Evolutionary conservation across 2,113 vertebrate genomes (phyloP).

Genomic region (Harpagus bidentatus): DNA sequence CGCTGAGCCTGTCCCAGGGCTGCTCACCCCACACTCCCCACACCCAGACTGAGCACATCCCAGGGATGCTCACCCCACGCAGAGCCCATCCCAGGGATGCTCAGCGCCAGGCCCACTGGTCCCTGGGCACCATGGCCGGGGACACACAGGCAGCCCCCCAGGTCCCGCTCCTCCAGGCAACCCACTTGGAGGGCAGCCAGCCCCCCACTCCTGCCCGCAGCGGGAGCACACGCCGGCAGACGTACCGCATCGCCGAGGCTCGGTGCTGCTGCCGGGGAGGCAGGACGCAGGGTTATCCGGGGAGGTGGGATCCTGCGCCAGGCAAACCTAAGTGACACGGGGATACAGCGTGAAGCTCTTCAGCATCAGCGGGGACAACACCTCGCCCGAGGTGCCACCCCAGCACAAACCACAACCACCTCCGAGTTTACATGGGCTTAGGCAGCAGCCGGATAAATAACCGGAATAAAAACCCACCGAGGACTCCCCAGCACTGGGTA

Average conservation of each 20-base stretch:
- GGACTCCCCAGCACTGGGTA: too few species aligned
- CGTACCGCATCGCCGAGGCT: not conserved
- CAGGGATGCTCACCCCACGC: not conserved
- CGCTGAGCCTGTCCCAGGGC: not conserved
- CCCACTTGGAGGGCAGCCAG: not conserved
- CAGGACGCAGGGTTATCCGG: not conserved
- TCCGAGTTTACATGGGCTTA: not conserved
- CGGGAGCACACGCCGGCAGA: not conserved
- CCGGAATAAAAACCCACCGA: not conserved
- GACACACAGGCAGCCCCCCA: not conserved
- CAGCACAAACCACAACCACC: not conserved
- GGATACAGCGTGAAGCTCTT: not conserved
- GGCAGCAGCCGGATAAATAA: not conserved
- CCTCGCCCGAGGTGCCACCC: not conserved
- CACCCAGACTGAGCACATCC: too few species aligned
- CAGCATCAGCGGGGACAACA: not conserved
- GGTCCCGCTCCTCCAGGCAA: fast-evolving
- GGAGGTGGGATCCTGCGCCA: not conserved
- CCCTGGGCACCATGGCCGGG: too few species aligned
- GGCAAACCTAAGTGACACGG: not conserved
- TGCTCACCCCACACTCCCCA: too few species aligned
- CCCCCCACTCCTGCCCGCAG: not conserved
- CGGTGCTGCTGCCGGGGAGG: not conserved
- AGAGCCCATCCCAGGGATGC: not conserved
- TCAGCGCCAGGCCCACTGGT: too few species aligned